Evolutionary conservation across 2,113 vertebrate genomes (phyloP).

Genomic region (Dipodomys ordii): DNA sequence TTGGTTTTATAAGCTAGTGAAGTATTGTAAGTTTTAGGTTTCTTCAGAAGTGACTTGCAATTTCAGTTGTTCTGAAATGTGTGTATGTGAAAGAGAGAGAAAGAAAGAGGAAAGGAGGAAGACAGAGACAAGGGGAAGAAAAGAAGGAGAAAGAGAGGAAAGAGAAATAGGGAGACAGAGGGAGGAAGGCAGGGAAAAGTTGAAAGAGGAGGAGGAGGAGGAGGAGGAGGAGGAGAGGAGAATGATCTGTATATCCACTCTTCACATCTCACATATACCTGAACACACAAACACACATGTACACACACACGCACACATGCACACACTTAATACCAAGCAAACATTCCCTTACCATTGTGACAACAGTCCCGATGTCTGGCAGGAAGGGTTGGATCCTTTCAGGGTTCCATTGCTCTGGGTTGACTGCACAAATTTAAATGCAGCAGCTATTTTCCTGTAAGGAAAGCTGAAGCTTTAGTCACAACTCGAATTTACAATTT

Average conservation of each 20-base stretch:
- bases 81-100: too few species aligned
- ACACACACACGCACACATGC: neutral
- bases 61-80: neutral
- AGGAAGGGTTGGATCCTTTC: slow-evolving; percentile 94
- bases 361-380: slow-evolving; percentile 93
- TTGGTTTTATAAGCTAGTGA: neutral
- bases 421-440: slow-evolving; percentile 97
- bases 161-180: too few species aligned
- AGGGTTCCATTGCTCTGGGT: slow-evolving; percentile 97
- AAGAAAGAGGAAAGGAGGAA: too few species aligned
- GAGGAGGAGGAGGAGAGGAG: too few species aligned
- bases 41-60: slow-evolving; percentile 43
- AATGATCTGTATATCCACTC: neutral
- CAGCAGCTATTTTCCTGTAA: slow-evolving; percentile 98
- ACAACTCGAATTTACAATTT: rapidly evolving
- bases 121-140: too few species aligned
- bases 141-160: too few species aligned
- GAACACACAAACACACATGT: neutral
- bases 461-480: slow-evolving; percentile 70
- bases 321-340: slow-evolving; percentile 21
- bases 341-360: slow-evolving; percentile 94
- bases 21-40: neutral
- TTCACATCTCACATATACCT: too few species aligned
- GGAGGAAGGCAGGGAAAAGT: too few species aligned
- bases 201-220: too few species aligned